Evolutionary conservation across 2,888 invertebrate genomes (phyloP).

Genomic region (Spodoptera picta): DNA sequence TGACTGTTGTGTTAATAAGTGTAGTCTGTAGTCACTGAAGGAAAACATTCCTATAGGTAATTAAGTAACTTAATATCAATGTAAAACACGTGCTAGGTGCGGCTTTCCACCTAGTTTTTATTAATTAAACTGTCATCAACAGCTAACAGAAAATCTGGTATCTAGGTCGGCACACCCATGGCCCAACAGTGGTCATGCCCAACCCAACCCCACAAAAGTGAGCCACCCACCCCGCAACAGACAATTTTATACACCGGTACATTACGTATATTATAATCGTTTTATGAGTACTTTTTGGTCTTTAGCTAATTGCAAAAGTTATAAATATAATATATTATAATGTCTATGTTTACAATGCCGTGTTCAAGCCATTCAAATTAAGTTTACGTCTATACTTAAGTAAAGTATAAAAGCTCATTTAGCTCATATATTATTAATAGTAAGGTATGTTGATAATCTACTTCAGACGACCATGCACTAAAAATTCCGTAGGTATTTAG

Average conservation of each 20-base stretch:
- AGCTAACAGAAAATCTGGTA: conserved; percentile 66
- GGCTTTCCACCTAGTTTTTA: conserved; percentile 58
- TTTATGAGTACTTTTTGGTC: too few relatives aligned
- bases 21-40: conserved; percentile 1
- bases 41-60: conserved; percentile 8
- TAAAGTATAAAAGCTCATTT: too few relatives aligned
- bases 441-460: too few relatives aligned
- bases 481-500: too few relatives aligned
- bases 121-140: conserved; percentile 69
- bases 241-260: conserved; percentile 16
- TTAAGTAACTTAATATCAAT: conserved; percentile 14
- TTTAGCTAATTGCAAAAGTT: too few relatives aligned
- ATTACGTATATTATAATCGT: conserved; percentile 10
- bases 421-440: too few relatives aligned
- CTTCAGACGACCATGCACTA: too few relatives aligned
- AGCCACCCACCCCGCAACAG: conserved; percentile 26
- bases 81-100: conserved; percentile 49
- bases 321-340: too few relatives aligned
- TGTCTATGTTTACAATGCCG: too few relatives aligned
- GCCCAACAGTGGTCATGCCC: conserved; percentile 43
- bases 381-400: too few relatives aligned
- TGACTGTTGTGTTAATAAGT: conserved; percentile 2
- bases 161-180: conserved; percentile 77
- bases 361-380: too few relatives aligned
- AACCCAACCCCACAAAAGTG: conserved; percentile 50